A percentile compares a stretch with the other conserved stretches of the same genome.
These are phyloP conservation scores for Lasioglossum lativentre DNA, from an alignment of 2,888 invertebrate genomes.

Conservation along the genomic window DNA sequence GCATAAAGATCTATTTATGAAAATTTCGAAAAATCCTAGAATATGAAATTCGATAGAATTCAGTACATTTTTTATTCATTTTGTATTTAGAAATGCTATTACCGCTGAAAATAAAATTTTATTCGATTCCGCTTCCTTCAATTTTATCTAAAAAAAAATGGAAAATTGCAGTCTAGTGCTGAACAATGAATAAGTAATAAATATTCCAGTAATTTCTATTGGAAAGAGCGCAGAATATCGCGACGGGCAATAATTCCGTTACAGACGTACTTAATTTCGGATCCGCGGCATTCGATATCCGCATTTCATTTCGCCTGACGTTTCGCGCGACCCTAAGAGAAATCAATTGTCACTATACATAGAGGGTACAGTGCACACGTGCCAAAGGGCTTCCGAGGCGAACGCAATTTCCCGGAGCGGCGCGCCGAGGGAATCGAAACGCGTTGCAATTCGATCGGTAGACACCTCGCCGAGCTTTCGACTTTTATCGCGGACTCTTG, in stretches of 20 bases:
- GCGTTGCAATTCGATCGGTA: constrained; percentile 67
- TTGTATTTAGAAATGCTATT: too few species aligned
- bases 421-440: constrained; percentile 22
- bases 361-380: not conserved
- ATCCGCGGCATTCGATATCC: not conserved
- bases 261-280: not conserved
- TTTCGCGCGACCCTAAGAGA: constrained; percentile 1
- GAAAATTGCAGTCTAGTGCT: too few species aligned
- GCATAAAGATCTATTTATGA: too few species aligned
- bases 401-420: constrained; percentile 60
- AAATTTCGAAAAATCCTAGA: too few species aligned
- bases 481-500: constrained; percentile 63
- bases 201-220: too few species aligned
- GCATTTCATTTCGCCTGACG: not conserved
- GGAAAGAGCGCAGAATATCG: too few species aligned
- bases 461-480: constrained; percentile 65
- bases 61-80: too few species aligned
- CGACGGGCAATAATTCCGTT: not conserved
- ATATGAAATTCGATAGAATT: too few species aligned
- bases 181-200: too few species aligned
- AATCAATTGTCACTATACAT: constrained; percentile 5
- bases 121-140: too few species aligned
- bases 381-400: constrained; percentile 17
- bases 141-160: too few species aligned
- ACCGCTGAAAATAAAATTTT: too few species aligned